A percentile compares a stretch with the other conserved stretches of the same genome.
These are phyloP conservation scores for Oryzias celebensis DNA, from an alignment of 2,113 vertebrate species.

Conservation along the genomic window DNA sequence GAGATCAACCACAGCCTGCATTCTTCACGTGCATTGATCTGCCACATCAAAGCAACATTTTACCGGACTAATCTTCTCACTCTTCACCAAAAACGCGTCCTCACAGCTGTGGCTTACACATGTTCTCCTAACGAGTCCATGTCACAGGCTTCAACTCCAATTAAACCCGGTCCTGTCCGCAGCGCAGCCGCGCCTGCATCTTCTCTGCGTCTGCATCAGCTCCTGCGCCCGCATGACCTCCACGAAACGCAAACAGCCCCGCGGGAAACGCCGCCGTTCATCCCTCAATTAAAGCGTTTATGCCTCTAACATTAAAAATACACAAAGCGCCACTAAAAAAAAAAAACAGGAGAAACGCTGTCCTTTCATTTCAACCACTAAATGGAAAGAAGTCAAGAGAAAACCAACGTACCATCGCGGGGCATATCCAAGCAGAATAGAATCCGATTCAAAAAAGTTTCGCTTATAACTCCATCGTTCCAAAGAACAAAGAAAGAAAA, in stretches of 20 bases:
- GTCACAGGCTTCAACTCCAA: constrained; percentile 71
- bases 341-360: too few species aligned
- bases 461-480: constrained; percentile 48
- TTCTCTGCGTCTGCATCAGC: constrained; percentile 16
- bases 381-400: neutral
- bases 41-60: constrained; percentile 67
- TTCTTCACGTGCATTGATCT: constrained; percentile 61
- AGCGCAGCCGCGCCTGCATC: constrained; percentile 9
- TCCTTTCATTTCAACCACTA: neutral
- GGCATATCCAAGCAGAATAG: constrained; percentile 24
- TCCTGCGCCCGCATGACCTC: constrained; percentile 25
- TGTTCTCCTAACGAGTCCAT: constrained; percentile 69
- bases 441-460: constrained; percentile 37
- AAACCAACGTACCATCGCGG: constrained; percentile 69
- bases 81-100: constrained; percentile 39
- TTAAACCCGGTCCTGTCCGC: constrained; percentile 53
- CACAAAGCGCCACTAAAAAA: too few species aligned
- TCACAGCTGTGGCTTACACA: constrained; percentile 67
- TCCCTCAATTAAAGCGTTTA: constrained; percentile 46
- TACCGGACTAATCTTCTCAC: constrained; percentile 57
- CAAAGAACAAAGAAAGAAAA: too few species aligned
- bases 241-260: constrained; percentile 39
- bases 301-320: neutral
- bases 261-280: constrained; percentile 48
- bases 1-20: constrained; percentile 72